Evolutionary conservation across 2,797 vertebrate genomes (phyloP), one percentile per base, ranked within the genome.

Genomic region (Channallabes apus): DNA sequence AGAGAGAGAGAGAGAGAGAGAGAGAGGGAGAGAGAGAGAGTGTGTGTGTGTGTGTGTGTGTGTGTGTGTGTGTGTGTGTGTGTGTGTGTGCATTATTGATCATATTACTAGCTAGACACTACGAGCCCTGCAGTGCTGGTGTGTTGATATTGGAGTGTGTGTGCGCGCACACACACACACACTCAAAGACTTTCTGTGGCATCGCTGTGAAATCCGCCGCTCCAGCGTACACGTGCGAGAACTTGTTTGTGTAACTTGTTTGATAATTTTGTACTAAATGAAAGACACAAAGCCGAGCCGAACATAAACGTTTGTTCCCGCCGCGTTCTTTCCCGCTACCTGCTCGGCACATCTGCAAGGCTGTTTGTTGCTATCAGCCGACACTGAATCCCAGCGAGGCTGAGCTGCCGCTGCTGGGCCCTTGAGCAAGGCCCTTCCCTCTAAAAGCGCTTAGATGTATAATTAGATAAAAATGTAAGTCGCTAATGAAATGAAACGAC

Each of bases 91-190:
- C 69, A 17, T 64, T 24, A 58, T 82, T 82, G 76, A 82, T 86
- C 79, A 88, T 72, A 77, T 84, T 82, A 86, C 73, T 65, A 56
- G 12, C 15, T 24, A 68, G 20, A 82, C 38, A 61, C 20, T 11
- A 38, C 9, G 15, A 83, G 64, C 59, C 71, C 80, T 82, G 54
- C 69, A 82, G 41, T 46, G 46, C 67, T 59, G 27, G 35, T 35
- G 64, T 84, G 69, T 12, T 71, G 41, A 51, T 75, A 38, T 64
- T 5, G 1, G 61, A 32, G 38, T 6, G 61, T 38, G 6, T 32
- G 35, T 32, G 17, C 4, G 5, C 8, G n/a, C 61, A 11, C 58
- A 41, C 3, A 69, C 67, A 46, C 56, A 76, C 62, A 69, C 64
- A 35, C 24, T 54, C 27, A 32, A 24, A 32, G 51, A n/a, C 7